Conservation (phyloP, 2,888 invertebrate genomes). For the Hofmannophila pseudospretella region DNA sequence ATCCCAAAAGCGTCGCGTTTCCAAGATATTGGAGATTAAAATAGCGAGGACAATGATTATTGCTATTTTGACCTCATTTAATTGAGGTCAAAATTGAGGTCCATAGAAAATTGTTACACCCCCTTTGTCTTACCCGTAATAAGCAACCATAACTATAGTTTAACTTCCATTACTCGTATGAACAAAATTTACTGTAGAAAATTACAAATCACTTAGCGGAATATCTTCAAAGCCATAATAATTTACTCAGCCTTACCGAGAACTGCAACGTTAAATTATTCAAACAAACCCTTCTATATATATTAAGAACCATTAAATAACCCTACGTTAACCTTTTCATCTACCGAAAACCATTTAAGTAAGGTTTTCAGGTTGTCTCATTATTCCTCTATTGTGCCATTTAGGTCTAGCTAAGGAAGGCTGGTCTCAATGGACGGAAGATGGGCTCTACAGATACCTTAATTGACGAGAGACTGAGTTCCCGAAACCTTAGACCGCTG, state of each 20-base stretch:
- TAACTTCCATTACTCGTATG: too few species aligned
- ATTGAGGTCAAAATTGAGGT: too few species aligned
- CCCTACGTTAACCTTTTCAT: slow-evolving; percentile 38
- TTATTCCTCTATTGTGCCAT: slow-evolving; percentile 68
- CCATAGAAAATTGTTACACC: too few species aligned
- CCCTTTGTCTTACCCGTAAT: too few species aligned
- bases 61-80: too few species aligned
- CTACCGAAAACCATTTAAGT: slow-evolving; percentile 54
- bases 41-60: too few species aligned
- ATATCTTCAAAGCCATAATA: slow-evolving; percentile 3
- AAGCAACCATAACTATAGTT: too few species aligned
- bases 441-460: slow-evolving; percentile 69
- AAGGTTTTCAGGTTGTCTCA: slow-evolving; percentile 47
- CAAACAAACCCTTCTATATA: slow-evolving; percentile 19
- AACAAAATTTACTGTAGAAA: too few species aligned
- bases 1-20: too few species aligned
- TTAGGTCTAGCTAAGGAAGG: slow-evolving; percentile 31
- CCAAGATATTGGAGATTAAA: too few species aligned
- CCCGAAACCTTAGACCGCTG: slow-evolving; percentile 72
- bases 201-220: slow-evolving; percentile 6
- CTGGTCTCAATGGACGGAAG: slow-evolving; percentile 54
- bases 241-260: slow-evolving; percentile 3
- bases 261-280: slow-evolving; percentile 11
- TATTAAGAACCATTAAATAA: slow-evolving; percentile 38
- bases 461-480: slow-evolving; percentile 72